Conservation (phyloP, 2,113 vertebrate species). For the Octodon degus region DNA sequence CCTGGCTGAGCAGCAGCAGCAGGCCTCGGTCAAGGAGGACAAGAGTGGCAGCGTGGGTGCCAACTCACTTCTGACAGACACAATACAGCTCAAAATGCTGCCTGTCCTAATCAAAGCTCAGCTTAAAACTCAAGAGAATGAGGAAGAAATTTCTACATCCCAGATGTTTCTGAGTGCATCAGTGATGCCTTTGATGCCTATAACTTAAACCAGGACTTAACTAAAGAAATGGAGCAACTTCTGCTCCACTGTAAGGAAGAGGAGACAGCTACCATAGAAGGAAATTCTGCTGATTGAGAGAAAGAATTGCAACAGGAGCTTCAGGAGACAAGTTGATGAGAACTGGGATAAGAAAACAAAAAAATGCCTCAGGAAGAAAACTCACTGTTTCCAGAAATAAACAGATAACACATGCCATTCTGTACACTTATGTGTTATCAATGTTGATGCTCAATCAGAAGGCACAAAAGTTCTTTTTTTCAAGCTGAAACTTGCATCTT, state of each 20-base stretch:
- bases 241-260: constrained; percentile 94
- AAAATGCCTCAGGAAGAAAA: constrained; percentile 94
- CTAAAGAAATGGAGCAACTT: constrained; percentile 98
- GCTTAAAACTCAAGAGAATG: constrained; percentile 92
- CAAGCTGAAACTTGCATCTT: constrained; percentile 75
- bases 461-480: constrained; percentile 63
- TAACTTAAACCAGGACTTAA: constrained; percentile 93
- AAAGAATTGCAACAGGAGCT: constrained; percentile 96
- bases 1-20: constrained; percentile 92
- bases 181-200: constrained; percentile 96
- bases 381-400: constrained; percentile 80
- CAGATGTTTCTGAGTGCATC: constrained; percentile 96
- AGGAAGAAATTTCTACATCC: constrained; percentile 96
- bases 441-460: constrained; percentile 56
- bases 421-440: constrained; percentile 75
- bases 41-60: constrained; percentile 82
- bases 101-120: constrained; percentile 92
- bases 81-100: constrained; percentile 93
- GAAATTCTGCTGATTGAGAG: constrained; percentile 95
- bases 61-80: constrained; percentile 88
- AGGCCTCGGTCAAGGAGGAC: constrained; percentile 89
- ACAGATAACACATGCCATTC: constrained; percentile 59
- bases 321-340: constrained; percentile 94
- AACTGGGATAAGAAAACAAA: constrained; percentile 97
- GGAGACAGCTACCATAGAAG: constrained; percentile 85